Conservation (phyloP, 2,113 vertebrate species). For the Hyla sarda region DNA sequence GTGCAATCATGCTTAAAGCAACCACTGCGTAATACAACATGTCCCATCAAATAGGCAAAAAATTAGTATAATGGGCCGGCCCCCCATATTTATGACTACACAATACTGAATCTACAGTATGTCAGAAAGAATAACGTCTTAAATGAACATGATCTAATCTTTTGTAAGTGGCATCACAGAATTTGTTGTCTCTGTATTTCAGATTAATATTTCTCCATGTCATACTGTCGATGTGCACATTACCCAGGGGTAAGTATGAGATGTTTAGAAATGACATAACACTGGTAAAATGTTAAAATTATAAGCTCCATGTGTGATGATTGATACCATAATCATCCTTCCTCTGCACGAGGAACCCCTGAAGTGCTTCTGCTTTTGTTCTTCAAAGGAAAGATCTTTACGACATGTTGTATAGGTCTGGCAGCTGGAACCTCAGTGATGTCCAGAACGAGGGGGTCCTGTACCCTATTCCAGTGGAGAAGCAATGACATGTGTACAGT, state of each 20-base stretch:
- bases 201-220: neutral
- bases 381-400: neutral
- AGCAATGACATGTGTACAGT: neutral
- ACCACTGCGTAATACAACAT: neutral
- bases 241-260: neutral
- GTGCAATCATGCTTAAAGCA: neutral
- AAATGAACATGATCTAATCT: neutral
- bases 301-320: neutral
- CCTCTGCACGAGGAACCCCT: neutral
- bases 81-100: neutral
- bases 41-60: neutral
- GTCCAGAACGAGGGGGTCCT: neutral
- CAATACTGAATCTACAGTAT: neutral
- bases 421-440: neutral
- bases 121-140: neutral
- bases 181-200: neutral
- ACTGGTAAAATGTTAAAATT: neutral
- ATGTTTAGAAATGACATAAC: neutral
- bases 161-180: neutral
- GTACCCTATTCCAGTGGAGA: neutral
- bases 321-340: neutral
- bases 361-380: neutral
- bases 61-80: neutral
- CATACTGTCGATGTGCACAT: neutral
- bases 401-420: neutral